Base-by-base conservation (phyloP, 2,797 vertebrate genomes). In the Lutjanus argentimaculatus region DNA sequence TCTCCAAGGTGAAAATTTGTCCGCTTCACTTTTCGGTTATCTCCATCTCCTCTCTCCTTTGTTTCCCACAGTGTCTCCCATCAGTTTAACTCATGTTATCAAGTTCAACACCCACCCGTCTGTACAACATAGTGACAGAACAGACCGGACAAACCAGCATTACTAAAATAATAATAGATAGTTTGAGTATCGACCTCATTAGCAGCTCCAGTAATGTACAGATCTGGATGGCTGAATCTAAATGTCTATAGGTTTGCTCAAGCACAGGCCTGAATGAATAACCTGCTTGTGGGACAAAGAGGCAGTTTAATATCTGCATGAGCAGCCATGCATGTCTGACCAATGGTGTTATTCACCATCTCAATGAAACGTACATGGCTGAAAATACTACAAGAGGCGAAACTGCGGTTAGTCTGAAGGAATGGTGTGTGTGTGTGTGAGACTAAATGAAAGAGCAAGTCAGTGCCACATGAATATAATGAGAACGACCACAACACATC, bases 1-100 rank as follows among this genome's bases (percentile, higher is more conserved):
- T 80, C 5, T 6, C 67, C 70, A 71, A 86, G 80, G 83, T 85
- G 84, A 86, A 25, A 88, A 73, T 59, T 40, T 75, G 63, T 80
- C 83, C 1, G 45, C 80, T 59, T 79, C 30, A 61, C 52, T 67
- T 65, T 74, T 59, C 53, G 62, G 59, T 65, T 21, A 1, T 19
- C 67, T 77, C 56, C 36, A 56, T 77, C 56, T 65, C 43, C n/a
- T 64, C 30, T 66, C 25, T 52, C n/a, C 43, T 64, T 76, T 46
- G 45, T 62, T 69, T 88, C 62, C 42, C 17, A 49, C 65, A 52
- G 40, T 42, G 14, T 48, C 49, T 45, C 49, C 48, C 15, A 51
- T 73, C 9, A 55, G 11, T 48, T 55, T 52, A 67, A 58, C 68
- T 70, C 46, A n/a, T 9, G 19, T 6, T 45, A 56, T 72, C 14